Evolutionary conservation across 1,140 invertebrate species (phyloP).

Genomic region (Halesus radiatus): DNA sequence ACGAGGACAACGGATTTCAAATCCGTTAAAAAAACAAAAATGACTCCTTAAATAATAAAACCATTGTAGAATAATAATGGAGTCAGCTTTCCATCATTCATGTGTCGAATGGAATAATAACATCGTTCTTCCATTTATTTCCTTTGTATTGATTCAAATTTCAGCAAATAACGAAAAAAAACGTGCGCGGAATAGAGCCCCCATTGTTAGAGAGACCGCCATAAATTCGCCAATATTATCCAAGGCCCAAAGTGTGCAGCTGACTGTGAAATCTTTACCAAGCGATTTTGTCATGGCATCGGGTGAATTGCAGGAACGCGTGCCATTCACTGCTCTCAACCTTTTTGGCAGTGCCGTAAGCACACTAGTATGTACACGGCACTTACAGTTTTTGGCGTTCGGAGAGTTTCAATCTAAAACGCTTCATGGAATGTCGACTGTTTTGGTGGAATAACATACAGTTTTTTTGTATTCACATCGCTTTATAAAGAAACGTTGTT

Average conservation of each 20-base stretch:
- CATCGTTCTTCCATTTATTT: slow-evolving; percentile 14
- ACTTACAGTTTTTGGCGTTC: too few species aligned
- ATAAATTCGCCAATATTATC: slow-evolving; percentile 23
- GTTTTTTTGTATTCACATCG: too few species aligned
- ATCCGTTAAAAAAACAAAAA: too few species aligned
- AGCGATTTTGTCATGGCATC: slow-evolving; percentile 10
- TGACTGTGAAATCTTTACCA: slow-evolving; percentile 7
- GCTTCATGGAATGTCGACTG: too few species aligned
- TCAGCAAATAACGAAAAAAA: slow-evolving; percentile 3
- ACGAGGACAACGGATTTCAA: too few species aligned
- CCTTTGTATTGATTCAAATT: slow-evolving; percentile 15
- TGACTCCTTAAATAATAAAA: too few species aligned
- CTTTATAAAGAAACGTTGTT: too few species aligned
- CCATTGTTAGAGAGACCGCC: slow-evolving; percentile 9
- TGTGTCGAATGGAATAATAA: neutral
- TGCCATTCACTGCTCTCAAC: too few species aligned
- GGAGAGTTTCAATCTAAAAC: too few species aligned
- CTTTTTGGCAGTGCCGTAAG: too few species aligned
- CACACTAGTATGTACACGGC: too few species aligned
- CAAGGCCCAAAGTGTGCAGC: slow-evolving; percentile 14
- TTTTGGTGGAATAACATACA: too few species aligned
- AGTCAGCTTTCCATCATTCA: neutral
- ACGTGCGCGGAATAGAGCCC: neutral
- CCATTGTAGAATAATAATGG: slow-evolving; percentile 1
- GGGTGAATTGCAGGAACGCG: neutral